Conservation (phyloP, 2,113 vertebrate species). For the Pelobates fuscus region DNA sequence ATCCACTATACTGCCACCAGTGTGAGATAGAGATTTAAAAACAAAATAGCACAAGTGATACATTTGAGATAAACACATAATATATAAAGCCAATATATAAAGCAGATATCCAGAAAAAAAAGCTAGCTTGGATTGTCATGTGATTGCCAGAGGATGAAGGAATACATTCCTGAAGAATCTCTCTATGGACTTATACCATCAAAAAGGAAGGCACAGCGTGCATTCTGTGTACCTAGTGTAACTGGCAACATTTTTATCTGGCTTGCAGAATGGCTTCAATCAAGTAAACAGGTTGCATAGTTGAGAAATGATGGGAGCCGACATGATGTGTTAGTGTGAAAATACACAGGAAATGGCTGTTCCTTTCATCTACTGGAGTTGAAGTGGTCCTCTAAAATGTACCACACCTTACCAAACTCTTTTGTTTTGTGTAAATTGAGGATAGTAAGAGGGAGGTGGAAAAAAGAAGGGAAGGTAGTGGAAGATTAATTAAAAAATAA, state of each 20-base stretch:
- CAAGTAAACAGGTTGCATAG: not conserved
- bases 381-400: not conserved
- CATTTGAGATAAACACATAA: too few species aligned
- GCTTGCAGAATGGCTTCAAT: not conserved
- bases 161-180: constrained; percentile 7
- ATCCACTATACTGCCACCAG: too few species aligned
- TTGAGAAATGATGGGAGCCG: not conserved
- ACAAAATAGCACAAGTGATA: too few species aligned
- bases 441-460: not conserved
- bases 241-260: not conserved
- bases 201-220: not conserved
- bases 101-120: too few species aligned
- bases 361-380: constrained; percentile 8
- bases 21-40: too few species aligned
- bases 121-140: constrained; percentile 37
- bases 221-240: not conserved
- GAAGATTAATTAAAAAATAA: not conserved
- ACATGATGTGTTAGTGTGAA: constrained; percentile 17
- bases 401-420: not conserved
- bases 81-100: too few species aligned
- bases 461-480: not conserved
- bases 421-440: not conserved
- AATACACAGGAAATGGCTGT: constrained; percentile 19
- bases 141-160: constrained; percentile 18
- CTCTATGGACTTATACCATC: not conserved